These are phyloP conservation scores for Phymatocera aterrima DNA, from an alignment of 2,888 invertebrate genomes.

Conservation along the genomic window DNA sequence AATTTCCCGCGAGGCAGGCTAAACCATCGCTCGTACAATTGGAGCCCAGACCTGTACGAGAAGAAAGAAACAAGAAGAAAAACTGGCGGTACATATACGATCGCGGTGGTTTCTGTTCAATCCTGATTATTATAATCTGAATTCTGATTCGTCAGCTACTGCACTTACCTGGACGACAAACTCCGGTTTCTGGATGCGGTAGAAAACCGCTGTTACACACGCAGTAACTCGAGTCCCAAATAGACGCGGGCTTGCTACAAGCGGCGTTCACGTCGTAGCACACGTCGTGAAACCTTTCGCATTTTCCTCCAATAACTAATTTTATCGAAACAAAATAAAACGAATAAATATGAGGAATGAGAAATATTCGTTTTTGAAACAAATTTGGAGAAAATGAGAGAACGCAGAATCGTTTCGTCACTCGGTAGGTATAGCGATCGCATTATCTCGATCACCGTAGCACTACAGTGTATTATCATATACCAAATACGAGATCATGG, in stretches of 20 bases:
- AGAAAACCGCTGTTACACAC: background rate
- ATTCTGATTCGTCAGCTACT: background rate
- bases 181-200: background rate
- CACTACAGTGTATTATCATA: too few species aligned
- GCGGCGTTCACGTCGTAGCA: constrained; percentile 16
- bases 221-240: background rate
- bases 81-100: too few species aligned
- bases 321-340: background rate
- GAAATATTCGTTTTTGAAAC: too few species aligned
- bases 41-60: background rate
- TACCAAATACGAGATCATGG: too few species aligned
- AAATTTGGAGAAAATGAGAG: too few species aligned
- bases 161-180: constrained; percentile 25
- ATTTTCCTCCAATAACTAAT: background rate
- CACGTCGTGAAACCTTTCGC: background rate
- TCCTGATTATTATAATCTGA: too few species aligned
- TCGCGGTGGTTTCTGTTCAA: background rate
- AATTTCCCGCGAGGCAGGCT: constrained; percentile 32
- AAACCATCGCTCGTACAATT: background rate
- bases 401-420: too few species aligned
- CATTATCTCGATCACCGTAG: too few species aligned
- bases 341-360: background rate
- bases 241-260: background rate
- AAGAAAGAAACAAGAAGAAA: background rate
- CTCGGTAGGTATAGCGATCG: too few species aligned